Conservation (phyloP, 2,888 invertebrate genomes). For the Hirtodrosophila cameraria region DNA sequence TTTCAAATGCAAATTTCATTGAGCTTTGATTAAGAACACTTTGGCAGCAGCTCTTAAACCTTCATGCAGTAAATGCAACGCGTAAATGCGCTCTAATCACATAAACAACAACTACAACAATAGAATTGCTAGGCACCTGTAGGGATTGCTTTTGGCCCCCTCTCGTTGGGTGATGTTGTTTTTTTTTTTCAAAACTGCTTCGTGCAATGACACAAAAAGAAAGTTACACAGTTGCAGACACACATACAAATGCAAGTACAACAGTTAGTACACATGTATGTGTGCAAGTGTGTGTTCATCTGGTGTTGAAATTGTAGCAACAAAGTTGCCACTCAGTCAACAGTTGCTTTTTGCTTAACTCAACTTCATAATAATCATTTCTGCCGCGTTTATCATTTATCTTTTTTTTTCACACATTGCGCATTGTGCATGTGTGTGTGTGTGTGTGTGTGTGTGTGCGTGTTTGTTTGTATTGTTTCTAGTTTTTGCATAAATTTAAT, state of each 20-base stretch:
- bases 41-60: too few relatives aligned
- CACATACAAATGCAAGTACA: not conserved
- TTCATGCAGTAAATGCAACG: too few relatives aligned
- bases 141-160: constrained; percentile 31
- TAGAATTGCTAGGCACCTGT: constrained; percentile 36
- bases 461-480: constrained; percentile 27
- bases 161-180: constrained; percentile 54
- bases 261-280: constrained; percentile 10
- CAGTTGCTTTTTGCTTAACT: constrained; percentile 44
- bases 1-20: too few relatives aligned
- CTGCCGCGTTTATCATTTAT: constrained; percentile 62
- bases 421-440: constrained; percentile 20
- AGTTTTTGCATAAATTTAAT: constrained; percentile 61
- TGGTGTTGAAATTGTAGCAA: constrained; percentile 52
- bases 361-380: too few relatives aligned
- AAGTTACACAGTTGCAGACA: constrained; percentile 52
- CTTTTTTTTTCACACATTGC: constrained; percentile 67
- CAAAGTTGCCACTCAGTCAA: constrained; percentile 53
- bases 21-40: too few relatives aligned
- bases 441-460: constrained; percentile 15
- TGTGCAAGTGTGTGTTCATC: constrained; percentile 18
- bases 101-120: constrained; percentile 35
- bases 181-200: constrained; percentile 52
- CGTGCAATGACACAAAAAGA: constrained; percentile 74
- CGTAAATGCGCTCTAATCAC: not conserved